These are phyloP conservation scores for Myiagra hebetior DNA, from an alignment of 2,113 vertebrate genomes.

Conservation along the genomic window DNA sequence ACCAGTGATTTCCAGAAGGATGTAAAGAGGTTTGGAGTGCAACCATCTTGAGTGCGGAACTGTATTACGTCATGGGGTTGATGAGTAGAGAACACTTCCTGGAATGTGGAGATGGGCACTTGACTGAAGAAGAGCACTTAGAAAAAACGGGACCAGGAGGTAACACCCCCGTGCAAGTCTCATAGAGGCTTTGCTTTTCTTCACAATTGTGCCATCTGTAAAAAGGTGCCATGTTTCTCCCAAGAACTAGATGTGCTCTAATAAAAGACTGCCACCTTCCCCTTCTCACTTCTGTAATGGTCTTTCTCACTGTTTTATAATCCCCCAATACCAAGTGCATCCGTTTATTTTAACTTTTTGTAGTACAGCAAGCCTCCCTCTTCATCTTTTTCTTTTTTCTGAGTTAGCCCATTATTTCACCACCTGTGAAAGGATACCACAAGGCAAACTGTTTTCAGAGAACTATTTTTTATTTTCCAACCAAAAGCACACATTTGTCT, in stretches of 20 bases:
- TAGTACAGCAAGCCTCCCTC: neutral
- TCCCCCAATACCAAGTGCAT: neutral
- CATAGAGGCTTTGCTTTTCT: neutral
- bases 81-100: neutral
- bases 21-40: neutral
- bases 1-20: neutral
- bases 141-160: neutral
- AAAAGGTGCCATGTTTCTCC: neutral
- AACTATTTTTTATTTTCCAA: constrained; percentile 42
- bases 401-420: neutral
- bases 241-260: neutral
- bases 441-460: neutral
- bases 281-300: neutral
- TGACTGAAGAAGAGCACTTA: neutral
- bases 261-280: neutral
- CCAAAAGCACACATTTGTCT: neutral
- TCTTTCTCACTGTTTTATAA: neutral
- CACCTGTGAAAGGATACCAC: neutral
- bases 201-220: neutral
- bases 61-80: neutral
- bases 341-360: neutral
- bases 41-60: neutral
- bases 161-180: neutral
- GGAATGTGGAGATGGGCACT: neutral
- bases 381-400: neutral